Conservation (phyloP, 2,888 invertebrate genomes). For the Acronicta aceris region DNA sequence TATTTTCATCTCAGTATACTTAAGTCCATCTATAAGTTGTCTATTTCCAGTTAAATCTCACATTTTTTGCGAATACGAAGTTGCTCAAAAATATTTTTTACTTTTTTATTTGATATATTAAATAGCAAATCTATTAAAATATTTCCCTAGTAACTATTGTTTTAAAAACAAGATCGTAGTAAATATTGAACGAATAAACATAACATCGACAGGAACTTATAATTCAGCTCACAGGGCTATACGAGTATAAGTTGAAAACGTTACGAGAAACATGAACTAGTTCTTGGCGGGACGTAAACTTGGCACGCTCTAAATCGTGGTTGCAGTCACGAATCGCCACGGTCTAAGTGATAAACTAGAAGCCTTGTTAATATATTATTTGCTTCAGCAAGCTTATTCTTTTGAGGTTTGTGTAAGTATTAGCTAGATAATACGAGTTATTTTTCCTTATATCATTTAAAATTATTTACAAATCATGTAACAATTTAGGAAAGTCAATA, state of each 20-base stretch:
- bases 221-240: constrained; percentile 51
- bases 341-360: constrained; percentile 61
- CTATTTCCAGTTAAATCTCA: too few relatives aligned
- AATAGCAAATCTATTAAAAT: too few relatives aligned
- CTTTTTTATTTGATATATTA: too few relatives aligned
- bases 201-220: constrained; percentile 43
- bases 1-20: too few relatives aligned
- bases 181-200: constrained; percentile 1
- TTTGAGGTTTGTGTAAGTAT: neutral
- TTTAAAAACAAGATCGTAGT: neutral
- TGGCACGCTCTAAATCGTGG: constrained; percentile 74
- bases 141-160: too few relatives aligned
- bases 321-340: constrained; percentile 70
- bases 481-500: too few relatives aligned
- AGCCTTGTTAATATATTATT: neutral
- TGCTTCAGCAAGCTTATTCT: neutral
- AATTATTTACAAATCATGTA: too few relatives aligned
- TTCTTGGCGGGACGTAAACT: constrained; percentile 74
- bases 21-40: too few relatives aligned
- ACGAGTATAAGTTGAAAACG: constrained; percentile 60
- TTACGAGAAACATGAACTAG: constrained; percentile 74
- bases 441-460: too few relatives aligned
- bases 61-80: too few relatives aligned
- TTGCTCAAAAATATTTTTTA: too few relatives aligned
- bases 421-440: too few relatives aligned